Evolutionary conservation across 92 coral and sea anemone species (phyloP).

Genomic region (Umimayanthus chanpuru): DNA sequence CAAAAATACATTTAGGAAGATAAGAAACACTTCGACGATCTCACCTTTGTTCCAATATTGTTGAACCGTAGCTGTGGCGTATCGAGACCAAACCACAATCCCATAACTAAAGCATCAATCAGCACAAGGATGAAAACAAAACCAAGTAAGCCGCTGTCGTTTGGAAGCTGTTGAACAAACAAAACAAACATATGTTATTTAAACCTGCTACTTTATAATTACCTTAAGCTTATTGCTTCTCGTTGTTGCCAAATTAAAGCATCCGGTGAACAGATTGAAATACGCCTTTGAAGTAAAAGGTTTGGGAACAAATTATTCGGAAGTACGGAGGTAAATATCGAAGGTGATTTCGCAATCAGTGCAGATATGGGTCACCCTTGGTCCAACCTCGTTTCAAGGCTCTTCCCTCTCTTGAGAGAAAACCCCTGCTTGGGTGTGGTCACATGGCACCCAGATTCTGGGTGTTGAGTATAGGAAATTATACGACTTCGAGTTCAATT

Average conservation of each 20-base stretch:
- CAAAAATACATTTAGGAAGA: too few species aligned
- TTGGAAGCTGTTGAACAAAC: conserved; percentile 51
- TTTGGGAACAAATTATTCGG: too few species aligned
- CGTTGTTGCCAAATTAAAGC: neutral
- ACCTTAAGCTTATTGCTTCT: neutral
- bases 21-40: neutral
- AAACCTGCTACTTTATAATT: neutral
- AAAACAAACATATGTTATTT: too few species aligned
- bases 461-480: too few species aligned
- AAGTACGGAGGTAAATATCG: too few species aligned
- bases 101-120: conserved; percentile 64
- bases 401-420: too few species aligned
- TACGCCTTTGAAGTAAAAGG: neutral
- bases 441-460: too few species aligned
- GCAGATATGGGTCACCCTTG: too few species aligned
- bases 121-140: conserved; percentile 48
- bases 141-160: conserved; percentile 52
- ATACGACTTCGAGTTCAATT: too few species aligned
- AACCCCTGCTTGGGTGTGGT: too few species aligned
- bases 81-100: conserved; percentile 70
- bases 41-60: neutral
- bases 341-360: too few species aligned
- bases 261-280: neutral
- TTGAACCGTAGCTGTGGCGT: conserved; percentile 47
- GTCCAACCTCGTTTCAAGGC: too few species aligned